Conservation (phyloP, 2,888 invertebrate genomes). For the Dioctria linearis region DNA sequence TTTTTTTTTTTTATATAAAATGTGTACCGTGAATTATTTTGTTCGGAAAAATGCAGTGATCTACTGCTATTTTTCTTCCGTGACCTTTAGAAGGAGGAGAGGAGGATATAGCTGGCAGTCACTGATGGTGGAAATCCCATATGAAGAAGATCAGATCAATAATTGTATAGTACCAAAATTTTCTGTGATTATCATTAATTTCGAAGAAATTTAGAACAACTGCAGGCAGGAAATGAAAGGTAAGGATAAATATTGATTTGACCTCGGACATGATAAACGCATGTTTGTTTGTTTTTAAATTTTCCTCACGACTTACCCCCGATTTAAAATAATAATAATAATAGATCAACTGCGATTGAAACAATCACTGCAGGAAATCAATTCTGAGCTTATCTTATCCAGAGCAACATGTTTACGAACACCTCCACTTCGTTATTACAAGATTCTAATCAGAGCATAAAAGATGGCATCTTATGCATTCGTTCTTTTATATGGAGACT, state of each 20-base stretch:
- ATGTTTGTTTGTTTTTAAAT: background rate
- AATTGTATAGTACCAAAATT: too few species aligned
- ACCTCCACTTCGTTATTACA: constrained; percentile 27
- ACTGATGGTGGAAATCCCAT: too few species aligned
- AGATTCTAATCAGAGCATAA: constrained; percentile 2
- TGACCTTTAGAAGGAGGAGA: too few species aligned
- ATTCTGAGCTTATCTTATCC: constrained; percentile 5
- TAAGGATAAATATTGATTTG: constrained; percentile 7
- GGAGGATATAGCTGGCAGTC: too few species aligned
- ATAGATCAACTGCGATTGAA: background rate
- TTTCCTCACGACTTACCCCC: constrained; percentile 18
- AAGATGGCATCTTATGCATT: constrained; percentile 18
- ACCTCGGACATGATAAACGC: constrained; percentile 4
- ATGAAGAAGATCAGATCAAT: too few species aligned
- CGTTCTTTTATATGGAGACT: background rate
- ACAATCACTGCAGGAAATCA: background rate
- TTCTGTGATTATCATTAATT: background rate
- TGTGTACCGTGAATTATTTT: too few species aligned
- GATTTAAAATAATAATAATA: constrained; percentile 19
- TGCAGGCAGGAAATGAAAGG: constrained; percentile 46
- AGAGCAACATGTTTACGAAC: background rate
- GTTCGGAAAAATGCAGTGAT: too few species aligned
- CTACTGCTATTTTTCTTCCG: too few species aligned
- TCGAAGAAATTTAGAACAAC: constrained; percentile 7
- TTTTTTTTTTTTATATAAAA: too few species aligned